Base-by-base conservation (phyloP, 2,888 invertebrate genomes). In the Troglohyphantes excavatus region DNA sequence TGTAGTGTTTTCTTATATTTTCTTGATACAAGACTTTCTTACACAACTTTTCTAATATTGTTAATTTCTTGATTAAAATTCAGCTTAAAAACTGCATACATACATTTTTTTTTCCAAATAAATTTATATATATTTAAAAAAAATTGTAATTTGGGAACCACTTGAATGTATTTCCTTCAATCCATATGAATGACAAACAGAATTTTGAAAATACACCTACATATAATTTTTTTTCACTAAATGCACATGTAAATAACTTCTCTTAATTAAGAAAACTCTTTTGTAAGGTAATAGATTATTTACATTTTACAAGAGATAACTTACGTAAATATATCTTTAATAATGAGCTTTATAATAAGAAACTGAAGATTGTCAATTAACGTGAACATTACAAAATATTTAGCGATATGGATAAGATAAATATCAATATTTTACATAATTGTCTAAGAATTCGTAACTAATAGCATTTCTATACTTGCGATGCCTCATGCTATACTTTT, bases 331-430 rank as follows among this genome's bases (percentile, higher is more conserved):
- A 68, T 9, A 68, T 68, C 29, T 21, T 33, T 33, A 33, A 68
- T 29, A 72, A 72, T 70, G 19, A 33, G 11, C 39, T 70, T 13
- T 73, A 2, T 21, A 70, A 53, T 73, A 61, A 26, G 59, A 70
- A 83, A 83, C 83, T 73, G 75, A 84, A 84, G 84, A 84, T 84
- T 84, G 75, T 84, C 84, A 70, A 82, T 29, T 39, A 67, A 53
- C 23, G 5, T 68, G 82, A 84, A 67, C 46, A 53, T 65, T 75
- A 84, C 75, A 75, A 65, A 83, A 63, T 61, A 67, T 65, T 75
- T 53, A 65, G 29, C 21, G 63, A 75, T 76, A 75, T 83, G 53
- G 39, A 29, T 67, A 26, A 27, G 46, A 46, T 23, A 73, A 65
- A 67, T 72, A 39, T 33, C 63, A 59, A 27, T 63, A 61, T 29